Base-by-base conservation (phyloP, 1,140 invertebrate species). In the Zophobas morio region DNA sequence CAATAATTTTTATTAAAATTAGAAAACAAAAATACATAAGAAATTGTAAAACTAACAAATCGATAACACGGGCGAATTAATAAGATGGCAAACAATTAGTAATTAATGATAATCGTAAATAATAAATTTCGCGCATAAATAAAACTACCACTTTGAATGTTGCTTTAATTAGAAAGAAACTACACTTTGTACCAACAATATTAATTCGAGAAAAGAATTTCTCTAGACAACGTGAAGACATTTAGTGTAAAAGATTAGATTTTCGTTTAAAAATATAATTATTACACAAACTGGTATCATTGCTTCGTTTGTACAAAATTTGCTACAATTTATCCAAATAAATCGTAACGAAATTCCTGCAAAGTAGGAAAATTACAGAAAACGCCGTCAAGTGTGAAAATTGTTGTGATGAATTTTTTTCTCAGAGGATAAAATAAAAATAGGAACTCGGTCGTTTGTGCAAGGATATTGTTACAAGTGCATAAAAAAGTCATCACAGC, bases 401-500 rank as follows among this genome's bases (percentile, higher is more conserved):
- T 66, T 66, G 60, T 66, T 66, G 60, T 66, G 60, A 66, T 66
- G 60, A 66, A 5, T 66, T 66, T 66, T 66, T 4, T 39, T 5
- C 20, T 39, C 36, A 20, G 57, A 40, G 60, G 60, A 42, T 2
- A 42, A 66, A 63, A 60, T 8, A 37, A 4, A 66, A 66, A 32
- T 66, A 66, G 60, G 60, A 66, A 66, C 57, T 63, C 57, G 57
- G 57, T 56, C 35, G 2, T 2, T 39, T 20, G 20, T 63, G 36
- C 60, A 42, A 36, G 37, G 39, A 42, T 6, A 3, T 42, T 51
- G 49, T 51, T 2, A 51, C 2, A 2, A 46, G 4, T 6, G 4
- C n/a, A 36, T 32, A 66, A 42, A 66, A 66, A 66, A 66, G 60
- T 66, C 60, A 66, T 78, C 77, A 78, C 77, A 78, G 73, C 73